Evolutionary conservation across 2,888 invertebrate genomes (phyloP), one percentile per base, ranked within the genome.

Genomic region (Chrysopilus asiliformis): DNA sequence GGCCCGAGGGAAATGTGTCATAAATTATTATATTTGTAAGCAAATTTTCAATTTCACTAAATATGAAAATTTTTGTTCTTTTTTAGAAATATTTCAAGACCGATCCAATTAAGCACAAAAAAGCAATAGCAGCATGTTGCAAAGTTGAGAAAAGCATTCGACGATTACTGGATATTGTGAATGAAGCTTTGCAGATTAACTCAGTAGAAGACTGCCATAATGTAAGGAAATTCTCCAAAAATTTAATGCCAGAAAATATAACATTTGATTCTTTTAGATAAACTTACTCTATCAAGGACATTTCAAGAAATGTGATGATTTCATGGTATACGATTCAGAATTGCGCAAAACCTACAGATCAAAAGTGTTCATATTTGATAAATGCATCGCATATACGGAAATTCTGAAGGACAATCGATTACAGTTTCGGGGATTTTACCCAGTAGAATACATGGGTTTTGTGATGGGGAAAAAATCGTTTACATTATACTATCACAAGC

Each of bases 331-430:
- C 39, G 63, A 63, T 46, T 50, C 54, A 29, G 56, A 49, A 13
- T 43, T 52, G 1, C 56, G 56, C 33, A 55, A 60, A 3, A 52
- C 43, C 32, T 63, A 60, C 43, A 52, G 55, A 10, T 53, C 53
- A 25, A 60, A 61, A 37, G 56, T 58, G 1, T 63, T 63, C 38
- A 56, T 62, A 20, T 63, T 63, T 36, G 63, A 63, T 40, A 60
- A 60, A 43, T 59, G 58, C 39, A 51, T 63, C 13, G 56, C 62
- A 14, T 62, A 59, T 32, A 58, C 63, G 12, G 63, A 63, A 48
- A 57, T 58, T 15, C 56, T 58, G 16, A 57, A 56, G 40, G 59
- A 60, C 25, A 57, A 58, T 38, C 47, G 52, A 14, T 39, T 63
- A 41, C 32, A 58, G 36, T 63, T 56, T 36, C 62, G 58, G 22